These are phyloP conservation scores for Pachymerium ferrugineum DNA, from an alignment of 2,888 invertebrate genomes.

Conservation along the genomic window DNA sequence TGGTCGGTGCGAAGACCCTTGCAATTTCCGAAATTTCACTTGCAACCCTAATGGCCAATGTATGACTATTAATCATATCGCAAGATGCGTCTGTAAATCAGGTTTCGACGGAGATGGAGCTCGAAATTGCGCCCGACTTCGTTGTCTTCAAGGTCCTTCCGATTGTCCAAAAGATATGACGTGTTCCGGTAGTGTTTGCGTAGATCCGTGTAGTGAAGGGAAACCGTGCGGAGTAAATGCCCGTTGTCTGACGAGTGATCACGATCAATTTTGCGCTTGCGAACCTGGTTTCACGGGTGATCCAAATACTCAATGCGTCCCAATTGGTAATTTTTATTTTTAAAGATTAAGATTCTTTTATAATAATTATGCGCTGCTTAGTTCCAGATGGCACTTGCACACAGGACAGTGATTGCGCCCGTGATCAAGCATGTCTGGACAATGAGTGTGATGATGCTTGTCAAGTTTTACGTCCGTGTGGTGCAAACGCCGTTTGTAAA, in stretches of 20 bases:
- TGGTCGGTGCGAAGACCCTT: slow-evolving; percentile 73
- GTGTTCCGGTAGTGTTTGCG: slow-evolving; percentile 73
- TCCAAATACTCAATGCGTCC: slow-evolving; percentile 33
- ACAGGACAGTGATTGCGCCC: slow-evolving; percentile 72
- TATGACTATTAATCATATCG: slow-evolving; percentile 67
- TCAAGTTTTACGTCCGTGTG: slow-evolving; percentile 74
- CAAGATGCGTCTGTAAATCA: slow-evolving; percentile 77
- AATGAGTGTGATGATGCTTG: slow-evolving; percentile 75
- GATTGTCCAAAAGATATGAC: slow-evolving; percentile 49
- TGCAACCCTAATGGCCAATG: slow-evolving; percentile 74
- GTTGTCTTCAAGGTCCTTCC: slow-evolving; percentile 34
- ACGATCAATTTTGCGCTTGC: slow-evolving; percentile 75
- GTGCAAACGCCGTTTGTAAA: slow-evolving; percentile 71
- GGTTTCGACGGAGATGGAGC: slow-evolving; percentile 49
- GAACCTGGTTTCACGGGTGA: slow-evolving; percentile 57
- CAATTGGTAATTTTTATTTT: background rate
- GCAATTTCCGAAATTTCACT: slow-evolving; percentile 52
- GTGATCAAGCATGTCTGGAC: slow-evolving; percentile 71
- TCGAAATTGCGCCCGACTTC: slow-evolving; percentile 28
- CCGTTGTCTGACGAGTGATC: slow-evolving; percentile 69
- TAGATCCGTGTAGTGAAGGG: slow-evolving; percentile 63
- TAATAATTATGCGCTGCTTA: slow-evolving; percentile 10
- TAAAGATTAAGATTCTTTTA: background rate
- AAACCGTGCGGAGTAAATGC: slow-evolving; percentile 64
- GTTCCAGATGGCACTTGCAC: slow-evolving; percentile 52